Conservation (phyloP, 2,888 invertebrate genomes). For the Odontothrips loti region DNA sequence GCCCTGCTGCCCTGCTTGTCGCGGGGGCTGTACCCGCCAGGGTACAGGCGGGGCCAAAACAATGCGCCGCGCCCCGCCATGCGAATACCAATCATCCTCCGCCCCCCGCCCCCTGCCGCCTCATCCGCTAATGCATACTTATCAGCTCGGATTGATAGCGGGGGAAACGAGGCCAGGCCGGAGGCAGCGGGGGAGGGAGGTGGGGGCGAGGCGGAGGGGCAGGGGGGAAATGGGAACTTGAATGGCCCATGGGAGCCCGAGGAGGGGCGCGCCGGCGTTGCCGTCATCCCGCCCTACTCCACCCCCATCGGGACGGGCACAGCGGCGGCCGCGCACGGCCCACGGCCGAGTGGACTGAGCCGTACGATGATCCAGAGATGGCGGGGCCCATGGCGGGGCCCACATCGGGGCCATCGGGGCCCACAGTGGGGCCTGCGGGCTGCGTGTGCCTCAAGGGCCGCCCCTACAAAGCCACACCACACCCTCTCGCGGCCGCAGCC, state of each 20-base stretch:
- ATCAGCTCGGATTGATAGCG: slow-evolving; percentile 2
- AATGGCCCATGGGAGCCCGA: no score
- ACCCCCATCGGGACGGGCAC: no score
- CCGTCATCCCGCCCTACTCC: no score
- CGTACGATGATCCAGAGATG: not conserved
- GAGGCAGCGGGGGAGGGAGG: not conserved
- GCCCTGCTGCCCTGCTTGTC: no score
- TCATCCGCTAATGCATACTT: slow-evolving; percentile 25
- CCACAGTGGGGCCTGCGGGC: no score
- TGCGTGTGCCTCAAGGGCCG: no score
- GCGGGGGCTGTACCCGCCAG: no score
- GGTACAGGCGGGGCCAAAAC: no score
- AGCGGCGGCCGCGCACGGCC: not conserved
- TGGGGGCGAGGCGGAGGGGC: not conserved
- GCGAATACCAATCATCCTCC: no score
- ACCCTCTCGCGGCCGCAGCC: not conserved
- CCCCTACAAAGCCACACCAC: not conserved
- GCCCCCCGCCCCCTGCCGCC: not conserved
- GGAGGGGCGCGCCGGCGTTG: no score
- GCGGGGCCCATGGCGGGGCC: not conserved
- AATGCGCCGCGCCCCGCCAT: no score
- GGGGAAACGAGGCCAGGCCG: not conserved
- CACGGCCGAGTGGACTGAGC: not conserved
- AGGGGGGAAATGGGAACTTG: not conserved
- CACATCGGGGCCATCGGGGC: not conserved